Percentiles rank a stretch among this genome's conserved stretches.
These are phyloP conservation scores for Erpobdella octoculata DNA, from an alignment of 2,888 invertebrate genomes.

Conservation along the genomic window DNA sequence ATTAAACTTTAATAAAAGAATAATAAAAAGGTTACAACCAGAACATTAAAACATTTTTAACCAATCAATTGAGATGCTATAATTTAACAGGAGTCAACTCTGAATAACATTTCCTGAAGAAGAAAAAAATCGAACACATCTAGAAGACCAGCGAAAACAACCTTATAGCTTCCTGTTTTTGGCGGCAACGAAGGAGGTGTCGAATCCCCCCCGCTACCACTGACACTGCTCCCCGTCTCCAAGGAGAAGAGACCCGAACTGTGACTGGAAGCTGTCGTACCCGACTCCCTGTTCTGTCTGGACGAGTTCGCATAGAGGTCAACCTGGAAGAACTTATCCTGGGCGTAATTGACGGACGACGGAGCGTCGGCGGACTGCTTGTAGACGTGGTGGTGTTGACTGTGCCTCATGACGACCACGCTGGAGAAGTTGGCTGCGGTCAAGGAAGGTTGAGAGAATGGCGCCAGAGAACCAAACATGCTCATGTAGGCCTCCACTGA, in stretches of 20 bases:
- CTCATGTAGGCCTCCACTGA: slow-evolving; percentile 11
- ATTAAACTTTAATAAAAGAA: too few relatives aligned
- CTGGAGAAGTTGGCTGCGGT: not conserved
- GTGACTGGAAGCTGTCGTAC: not conserved
- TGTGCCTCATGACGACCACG: not conserved
- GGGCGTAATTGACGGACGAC: not conserved
- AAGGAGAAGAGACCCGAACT: slow-evolving; percentile 12
- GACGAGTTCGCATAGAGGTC: not conserved
- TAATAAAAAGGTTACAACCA: too few relatives aligned
- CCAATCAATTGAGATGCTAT: too few relatives aligned
- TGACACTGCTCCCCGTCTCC: not conserved
- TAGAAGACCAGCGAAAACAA: not conserved
- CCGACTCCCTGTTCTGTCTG: not conserved
- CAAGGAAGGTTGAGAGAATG: not conserved
- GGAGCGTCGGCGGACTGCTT: not conserved
- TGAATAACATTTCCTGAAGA: too few relatives aligned
- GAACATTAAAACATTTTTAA: too few relatives aligned
- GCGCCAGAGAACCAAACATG: not conserved
- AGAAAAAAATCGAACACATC: not conserved
- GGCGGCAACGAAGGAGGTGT: not conserved
- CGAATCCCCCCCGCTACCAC: not conserved
- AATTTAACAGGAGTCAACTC: too few relatives aligned
- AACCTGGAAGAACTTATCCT: not conserved
- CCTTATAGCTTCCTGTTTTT: not conserved
- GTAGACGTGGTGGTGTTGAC: not conserved